A percentile compares a stretch with the other conserved stretches of the same genome.
phyloP scores from a whole-genome alignment of 2,888 invertebrate genomes.

The Craniophora ligustri region DNA sequence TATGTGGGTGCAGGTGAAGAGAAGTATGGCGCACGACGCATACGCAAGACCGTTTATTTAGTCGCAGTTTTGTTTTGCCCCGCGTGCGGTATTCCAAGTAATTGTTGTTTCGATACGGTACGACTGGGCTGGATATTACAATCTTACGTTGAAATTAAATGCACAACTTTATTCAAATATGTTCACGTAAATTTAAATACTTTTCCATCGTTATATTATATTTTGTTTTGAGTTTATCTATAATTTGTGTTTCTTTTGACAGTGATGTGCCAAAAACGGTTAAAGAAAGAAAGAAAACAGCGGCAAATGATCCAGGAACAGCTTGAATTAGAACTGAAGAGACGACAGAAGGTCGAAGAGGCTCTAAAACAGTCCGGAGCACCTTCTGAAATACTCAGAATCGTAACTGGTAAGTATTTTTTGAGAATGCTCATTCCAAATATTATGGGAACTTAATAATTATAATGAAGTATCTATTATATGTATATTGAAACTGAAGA shows the following conservation, averaged over 20 bases:
- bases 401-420: constrained; percentile 91
- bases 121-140: constrained; percentile 58
- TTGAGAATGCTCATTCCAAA: constrained; percentile 2
- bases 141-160: constrained; percentile 62
- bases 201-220: not conserved
- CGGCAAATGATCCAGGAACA: constrained; percentile 95
- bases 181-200: constrained; percentile 11
- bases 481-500: constrained; percentile 22
- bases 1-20: constrained; percentile 57
- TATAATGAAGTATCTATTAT: constrained; percentile 9
- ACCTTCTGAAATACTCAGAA: constrained; percentile 92
- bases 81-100: constrained; percentile 70
- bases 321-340: constrained; percentile 93
- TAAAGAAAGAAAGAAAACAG: constrained; percentile 95
- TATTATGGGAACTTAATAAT: constrained; percentile 14
- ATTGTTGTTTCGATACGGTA: constrained; percentile 79
- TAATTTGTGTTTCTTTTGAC: constrained; percentile 59
- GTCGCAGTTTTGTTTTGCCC: constrained; percentile 72
- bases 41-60: constrained; percentile 74
- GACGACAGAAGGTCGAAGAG: constrained; percentile 94
- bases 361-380: constrained; percentile 93
- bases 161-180: constrained; percentile 51
- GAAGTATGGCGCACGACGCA: constrained; percentile 72
- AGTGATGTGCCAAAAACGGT: constrained; percentile 96
- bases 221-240: not conserved